A percentile compares a stretch with the other conserved stretches of the same genome.
Evolutionary conservation across 1,140 invertebrate genomes (phyloP).

Genomic region (Globodera rostochiensis): DNA sequence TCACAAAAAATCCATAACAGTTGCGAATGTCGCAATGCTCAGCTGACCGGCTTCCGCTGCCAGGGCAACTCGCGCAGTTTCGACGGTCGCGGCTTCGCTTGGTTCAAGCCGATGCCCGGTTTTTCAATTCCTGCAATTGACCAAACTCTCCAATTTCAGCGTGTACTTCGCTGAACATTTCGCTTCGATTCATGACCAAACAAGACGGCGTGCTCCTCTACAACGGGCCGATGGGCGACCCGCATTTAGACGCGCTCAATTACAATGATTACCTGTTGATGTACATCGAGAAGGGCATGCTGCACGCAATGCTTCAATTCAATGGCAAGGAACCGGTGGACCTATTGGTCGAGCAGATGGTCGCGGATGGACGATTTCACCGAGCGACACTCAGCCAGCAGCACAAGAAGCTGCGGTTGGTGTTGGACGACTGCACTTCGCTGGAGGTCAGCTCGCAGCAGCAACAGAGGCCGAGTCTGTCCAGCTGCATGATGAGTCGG

Average conservation of each 20-base stretch:
- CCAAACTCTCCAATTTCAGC: conserved; percentile 12
- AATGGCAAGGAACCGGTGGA: conserved; percentile 36
- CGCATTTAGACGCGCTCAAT: conserved; percentile 44
- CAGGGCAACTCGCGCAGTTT: conserved; percentile 64
- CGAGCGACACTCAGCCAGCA: conserved; percentile 51
- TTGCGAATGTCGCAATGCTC: conserved; percentile 60
- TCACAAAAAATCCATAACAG: background rate
- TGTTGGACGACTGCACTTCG: conserved; percentile 55
- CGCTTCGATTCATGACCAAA: conserved; percentile 41
- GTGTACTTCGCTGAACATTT: conserved; percentile 64
- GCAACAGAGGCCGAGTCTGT: conserved; percentile 8
- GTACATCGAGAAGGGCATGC: conserved; percentile 41
- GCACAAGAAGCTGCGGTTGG: conserved; percentile 54
- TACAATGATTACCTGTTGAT: conserved; percentile 48
- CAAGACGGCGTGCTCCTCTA: conserved; percentile 56
- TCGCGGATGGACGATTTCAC: conserved; percentile 62
- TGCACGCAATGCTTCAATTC: conserved; percentile 35
- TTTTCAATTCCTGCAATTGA: background rate
- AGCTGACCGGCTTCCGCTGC: conserved; percentile 57
- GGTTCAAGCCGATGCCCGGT: conserved; percentile 64
- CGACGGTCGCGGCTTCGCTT: conserved; percentile 57
- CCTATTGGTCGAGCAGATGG: conserved; percentile 34
- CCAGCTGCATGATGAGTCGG: conserved; percentile 27
- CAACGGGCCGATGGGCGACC: conserved; percentile 57
- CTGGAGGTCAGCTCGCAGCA: conserved; percentile 10